These are phyloP conservation scores for Thymallus thymallus DNA, from an alignment of 2,113 vertebrate species.

Conservation along the genomic window DNA sequence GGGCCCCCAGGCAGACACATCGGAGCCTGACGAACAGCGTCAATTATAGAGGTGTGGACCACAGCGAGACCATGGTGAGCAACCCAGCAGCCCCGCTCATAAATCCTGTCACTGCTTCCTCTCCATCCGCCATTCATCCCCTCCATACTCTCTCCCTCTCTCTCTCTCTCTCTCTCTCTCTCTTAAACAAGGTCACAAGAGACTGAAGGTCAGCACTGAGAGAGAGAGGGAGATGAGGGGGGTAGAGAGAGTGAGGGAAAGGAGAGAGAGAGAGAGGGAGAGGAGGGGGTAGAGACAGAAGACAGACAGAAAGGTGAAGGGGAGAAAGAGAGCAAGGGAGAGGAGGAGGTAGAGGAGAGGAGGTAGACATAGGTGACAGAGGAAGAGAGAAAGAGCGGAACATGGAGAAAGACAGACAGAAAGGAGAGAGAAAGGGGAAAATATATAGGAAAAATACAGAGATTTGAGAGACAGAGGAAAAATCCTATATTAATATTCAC, in stretches of 20 bases:
- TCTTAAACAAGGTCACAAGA: constrained; percentile 58
- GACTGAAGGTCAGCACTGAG: constrained; percentile 41
- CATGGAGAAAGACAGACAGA: not conserved
- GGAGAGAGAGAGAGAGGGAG: constrained; percentile 27
- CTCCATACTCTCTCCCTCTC: constrained; percentile 46
- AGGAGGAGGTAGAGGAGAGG: not conserved
- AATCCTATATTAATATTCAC: constrained; percentile 78
- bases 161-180: constrained; percentile 27
- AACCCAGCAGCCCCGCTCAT: constrained; percentile 66
- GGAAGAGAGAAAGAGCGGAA: not conserved
- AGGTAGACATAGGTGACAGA: not conserved
- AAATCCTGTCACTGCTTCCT: constrained; percentile 57
- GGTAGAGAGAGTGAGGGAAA: constrained; percentile 14
- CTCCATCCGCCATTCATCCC: constrained; percentile 47
- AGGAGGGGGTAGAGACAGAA: constrained; percentile 10
- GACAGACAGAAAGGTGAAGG: no score
- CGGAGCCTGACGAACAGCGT: constrained; percentile 65
- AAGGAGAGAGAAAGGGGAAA: not conserved
- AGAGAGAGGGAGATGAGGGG: constrained; percentile 11
- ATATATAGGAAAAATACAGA: constrained; percentile 18
- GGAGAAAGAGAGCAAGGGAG: constrained; percentile 6
- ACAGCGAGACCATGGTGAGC: constrained; percentile 51
- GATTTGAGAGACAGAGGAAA: constrained; percentile 43
- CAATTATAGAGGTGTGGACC: constrained; percentile 70
- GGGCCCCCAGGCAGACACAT: not conserved